phyloP scores from a whole-genome alignment of 2,888 invertebrate species.

The Julus scanicus region DNA sequence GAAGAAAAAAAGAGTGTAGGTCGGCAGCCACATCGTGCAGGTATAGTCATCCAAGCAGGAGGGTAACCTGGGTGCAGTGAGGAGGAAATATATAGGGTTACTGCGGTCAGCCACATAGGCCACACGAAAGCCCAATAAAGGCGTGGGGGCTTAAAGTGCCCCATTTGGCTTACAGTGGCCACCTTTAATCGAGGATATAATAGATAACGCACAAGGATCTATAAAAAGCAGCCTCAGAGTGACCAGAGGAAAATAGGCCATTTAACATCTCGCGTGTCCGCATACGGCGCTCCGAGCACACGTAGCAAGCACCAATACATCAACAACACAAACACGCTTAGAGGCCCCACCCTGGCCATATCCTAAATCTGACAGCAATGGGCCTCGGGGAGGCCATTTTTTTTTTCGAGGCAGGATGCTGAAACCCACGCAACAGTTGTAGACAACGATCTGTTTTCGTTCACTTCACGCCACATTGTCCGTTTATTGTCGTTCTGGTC shows the following conservation, averaged over 20 bases:
- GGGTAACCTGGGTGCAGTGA: constrained; percentile 12
- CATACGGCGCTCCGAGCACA: background rate
- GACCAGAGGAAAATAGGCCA: background rate
- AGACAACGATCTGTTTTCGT: constrained; percentile 23
- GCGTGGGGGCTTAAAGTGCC: constrained; percentile 24
- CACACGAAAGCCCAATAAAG: constrained; percentile 35
- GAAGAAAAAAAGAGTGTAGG: background rate
- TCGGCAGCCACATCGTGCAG: background rate
- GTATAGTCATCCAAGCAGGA: background rate
- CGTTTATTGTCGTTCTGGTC: background rate
- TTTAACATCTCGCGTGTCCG: background rate
- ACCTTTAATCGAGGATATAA: constrained; percentile 19
- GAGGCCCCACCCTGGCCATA: background rate
- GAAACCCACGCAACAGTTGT: background rate
- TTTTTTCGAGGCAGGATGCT: background rate
- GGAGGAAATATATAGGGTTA: background rate
- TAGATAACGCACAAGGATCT: constrained; percentile 1
- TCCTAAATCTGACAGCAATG: constrained; percentile 13
- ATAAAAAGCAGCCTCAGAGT: background rate
- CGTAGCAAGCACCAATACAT: constrained; percentile 24
- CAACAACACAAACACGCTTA: constrained; percentile 14
- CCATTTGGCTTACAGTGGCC: constrained; percentile 12
- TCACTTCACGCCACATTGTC: constrained; percentile 32
- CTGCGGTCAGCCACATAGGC: constrained; percentile 32
- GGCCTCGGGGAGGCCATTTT: constrained; percentile 5